These are phyloP conservation scores for Albula glossodonta DNA, from an alignment of 2,113 vertebrate species.

Conservation along the genomic window DNA sequence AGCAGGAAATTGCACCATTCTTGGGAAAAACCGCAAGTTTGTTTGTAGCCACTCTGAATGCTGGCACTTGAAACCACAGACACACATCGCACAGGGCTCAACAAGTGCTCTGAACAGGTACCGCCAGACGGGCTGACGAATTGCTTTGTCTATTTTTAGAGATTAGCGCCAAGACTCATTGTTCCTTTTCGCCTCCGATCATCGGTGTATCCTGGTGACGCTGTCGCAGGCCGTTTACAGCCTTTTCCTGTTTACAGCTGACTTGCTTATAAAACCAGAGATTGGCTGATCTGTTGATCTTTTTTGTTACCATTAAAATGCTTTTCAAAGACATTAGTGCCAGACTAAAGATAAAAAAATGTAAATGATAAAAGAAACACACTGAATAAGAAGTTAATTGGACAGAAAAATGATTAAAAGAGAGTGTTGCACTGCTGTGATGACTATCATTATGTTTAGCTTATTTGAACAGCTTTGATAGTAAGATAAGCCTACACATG, in stretches of 20 bases:
- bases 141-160: slow-evolving; percentile 55
- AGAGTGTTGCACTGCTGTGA: background rate
- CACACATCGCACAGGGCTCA: background rate
- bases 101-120: slow-evolving; percentile 16
- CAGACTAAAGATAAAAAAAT: slow-evolving; percentile 33
- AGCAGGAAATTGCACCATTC: slow-evolving; percentile 60
- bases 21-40: slow-evolving; percentile 48
- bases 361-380: slow-evolving; percentile 50
- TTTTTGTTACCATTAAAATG: slow-evolving; percentile 37
- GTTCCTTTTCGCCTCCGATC: slow-evolving; percentile 36
- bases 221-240: slow-evolving; percentile 27
- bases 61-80: slow-evolving; percentile 35
- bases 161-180: slow-evolving; percentile 34
- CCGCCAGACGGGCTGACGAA: background rate
- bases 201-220: slow-evolving; percentile 54
- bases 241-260: slow-evolving; percentile 60
- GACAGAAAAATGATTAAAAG: background rate
- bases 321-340: background rate
- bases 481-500: background rate
- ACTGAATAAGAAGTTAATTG: slow-evolving; percentile 25
- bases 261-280: slow-evolving; percentile 48
- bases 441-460: background rate
- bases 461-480: background rate
- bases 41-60: slow-evolving; percentile 50
- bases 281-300: slow-evolving; percentile 49